Evolutionary conservation across 2,113 vertebrate genomes (phyloP).

Genomic region (Colinus virginianus): DNA sequence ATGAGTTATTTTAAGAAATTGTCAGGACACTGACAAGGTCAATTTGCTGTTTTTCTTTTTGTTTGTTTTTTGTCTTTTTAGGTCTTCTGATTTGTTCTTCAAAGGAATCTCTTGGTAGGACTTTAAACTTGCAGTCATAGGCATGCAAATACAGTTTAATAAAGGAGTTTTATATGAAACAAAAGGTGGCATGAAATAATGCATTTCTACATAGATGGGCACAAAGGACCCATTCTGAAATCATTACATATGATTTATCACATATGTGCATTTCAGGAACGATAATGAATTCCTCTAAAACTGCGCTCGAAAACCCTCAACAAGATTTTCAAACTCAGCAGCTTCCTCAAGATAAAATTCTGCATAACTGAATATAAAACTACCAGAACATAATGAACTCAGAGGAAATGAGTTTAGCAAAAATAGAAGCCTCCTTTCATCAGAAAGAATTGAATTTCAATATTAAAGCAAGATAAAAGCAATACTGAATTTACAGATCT

Average conservation of each 20-base stretch:
- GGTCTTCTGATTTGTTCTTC: not conserved
- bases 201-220: not conserved
- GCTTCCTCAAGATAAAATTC: not conserved
- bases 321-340: not conserved
- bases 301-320: not conserved
- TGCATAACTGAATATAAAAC: not conserved
- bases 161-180: not conserved
- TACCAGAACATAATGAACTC: not conserved
- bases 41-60: not conserved
- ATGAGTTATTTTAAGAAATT: not conserved
- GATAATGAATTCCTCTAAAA: not conserved
- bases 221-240: not conserved
- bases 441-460: not conserved
- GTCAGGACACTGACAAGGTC: not conserved
- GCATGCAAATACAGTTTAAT: not conserved
- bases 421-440: not conserved
- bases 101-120: not conserved
- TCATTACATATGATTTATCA: not conserved
- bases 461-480: not conserved
- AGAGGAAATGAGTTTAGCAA: not conserved
- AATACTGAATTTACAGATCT: not conserved
- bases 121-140: not conserved
- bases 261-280: not conserved
- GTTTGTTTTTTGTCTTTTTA: not conserved
- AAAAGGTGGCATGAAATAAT: not conserved